Base-by-base conservation (phyloP, 1,140 invertebrate genomes). In the Dermatophagoides farinae region DNA sequence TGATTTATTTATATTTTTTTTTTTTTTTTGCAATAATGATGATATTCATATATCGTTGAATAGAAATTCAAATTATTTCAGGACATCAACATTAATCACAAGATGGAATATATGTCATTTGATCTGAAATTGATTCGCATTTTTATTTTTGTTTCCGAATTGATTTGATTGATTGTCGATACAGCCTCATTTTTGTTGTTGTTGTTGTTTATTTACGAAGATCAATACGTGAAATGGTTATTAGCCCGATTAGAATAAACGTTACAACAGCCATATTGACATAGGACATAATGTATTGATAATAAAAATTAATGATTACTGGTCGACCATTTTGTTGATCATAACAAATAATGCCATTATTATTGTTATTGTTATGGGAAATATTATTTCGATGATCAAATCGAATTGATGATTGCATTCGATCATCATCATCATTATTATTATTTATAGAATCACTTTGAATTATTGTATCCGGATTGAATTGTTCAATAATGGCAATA, bases 211-310 rank as follows among this genome's bases (percentile, higher is more conserved):
- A 31, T 44, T 44, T 44, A 44, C 18, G 14, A 20, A 44, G 43
- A n/a, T 44, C 18, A 20, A 44, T 20, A 44, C 14, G 18, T 44
- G 10, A 4, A 44, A 44, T 44, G 14, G 43, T n/a, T 16, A 44
- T 5, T 5, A 53, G 51, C 2, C 51, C 51, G 11, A 53, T 25
- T 20, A 55, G 14, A 55, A 55, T 39, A 2, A 55, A 14, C 2
- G 23, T 2, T 4, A 55, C 10, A 38, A 55, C 39, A 20, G 23
- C 5, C 5, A 12, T 11, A 39, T 39, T 55, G 11, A 14, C 53
- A 55, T 55, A 55, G 2, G 53, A 41, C 14, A 55, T 44, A 25
- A 55, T 55, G 14, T 55, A 38, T n/a, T 55, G 16, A 44, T 55
- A 55, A 25, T 55, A 43, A 43, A 16, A 43, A 43, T 16, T 43